These are phyloP conservation scores for Athene noctua DNA, from an alignment of 2,113 vertebrate genomes.

Conservation along the genomic window DNA sequence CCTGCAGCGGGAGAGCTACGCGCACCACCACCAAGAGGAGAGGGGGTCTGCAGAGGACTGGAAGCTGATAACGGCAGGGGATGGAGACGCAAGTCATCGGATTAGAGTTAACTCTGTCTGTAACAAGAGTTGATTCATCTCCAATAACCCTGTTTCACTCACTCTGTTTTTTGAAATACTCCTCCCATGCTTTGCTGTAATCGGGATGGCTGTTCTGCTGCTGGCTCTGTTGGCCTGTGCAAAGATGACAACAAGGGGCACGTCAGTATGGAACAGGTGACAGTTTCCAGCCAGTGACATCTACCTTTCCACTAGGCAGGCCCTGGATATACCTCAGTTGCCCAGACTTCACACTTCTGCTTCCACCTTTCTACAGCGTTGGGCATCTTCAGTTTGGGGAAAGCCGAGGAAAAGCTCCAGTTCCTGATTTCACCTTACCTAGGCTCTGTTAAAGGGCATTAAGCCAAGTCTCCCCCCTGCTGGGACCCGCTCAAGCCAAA, in stretches of 20 bases:
- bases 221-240: slow-evolving; percentile 91
- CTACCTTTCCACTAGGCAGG: background rate
- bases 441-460: background rate
- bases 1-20: background rate
- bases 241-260: slow-evolving; percentile 59
- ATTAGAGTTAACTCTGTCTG: background rate
- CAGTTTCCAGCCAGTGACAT: slow-evolving; percentile 25
- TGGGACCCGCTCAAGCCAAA: background rate
- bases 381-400: background rate
- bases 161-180: slow-evolving; percentile 94
- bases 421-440: background rate
- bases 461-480: background rate
- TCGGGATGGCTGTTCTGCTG: slow-evolving; percentile 88
- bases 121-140: background rate
- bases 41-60: background rate
- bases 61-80: background rate
- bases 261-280: slow-evolving; percentile 8
- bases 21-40: background rate
- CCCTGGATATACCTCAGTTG: background rate
- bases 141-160: slow-evolving; percentile 53
- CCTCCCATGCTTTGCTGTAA: slow-evolving; percentile 95
- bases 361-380: background rate
- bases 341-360: background rate
- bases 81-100: background rate
- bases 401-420: background rate